phyloP scores from a whole-genome alignment of 2,113 vertebrate species.

The Camarhynchus parvulus region DNA sequence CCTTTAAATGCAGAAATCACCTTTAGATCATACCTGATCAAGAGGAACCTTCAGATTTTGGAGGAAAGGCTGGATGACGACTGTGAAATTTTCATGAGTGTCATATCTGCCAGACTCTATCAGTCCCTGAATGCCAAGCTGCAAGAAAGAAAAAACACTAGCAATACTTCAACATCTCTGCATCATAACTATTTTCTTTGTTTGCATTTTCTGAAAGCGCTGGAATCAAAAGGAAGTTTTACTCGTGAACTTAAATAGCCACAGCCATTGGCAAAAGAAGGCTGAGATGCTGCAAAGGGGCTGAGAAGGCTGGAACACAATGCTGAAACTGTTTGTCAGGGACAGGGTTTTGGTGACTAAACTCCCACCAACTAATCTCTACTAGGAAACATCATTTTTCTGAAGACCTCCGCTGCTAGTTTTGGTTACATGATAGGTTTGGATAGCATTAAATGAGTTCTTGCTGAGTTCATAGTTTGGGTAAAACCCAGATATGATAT shows the following conservation, averaged over 20 bases:
- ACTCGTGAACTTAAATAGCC: neutral
- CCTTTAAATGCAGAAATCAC: neutral
- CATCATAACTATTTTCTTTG: neutral
- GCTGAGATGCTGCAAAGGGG: neutral
- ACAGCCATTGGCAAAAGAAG: neutral
- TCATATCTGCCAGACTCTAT: slow-evolving; percentile 85
- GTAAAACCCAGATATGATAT: neutral
- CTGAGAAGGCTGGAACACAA: neutral
- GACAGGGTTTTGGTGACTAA: neutral
- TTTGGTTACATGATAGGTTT: neutral
- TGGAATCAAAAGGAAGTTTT: neutral
- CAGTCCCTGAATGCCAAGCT: slow-evolving; percentile 78
- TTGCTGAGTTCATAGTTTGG: neutral
- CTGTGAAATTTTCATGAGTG: slow-evolving; percentile 84
- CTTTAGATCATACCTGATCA: slow-evolving; percentile 70
- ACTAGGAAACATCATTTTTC: neutral
- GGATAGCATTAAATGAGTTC: neutral
- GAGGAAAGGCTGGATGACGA: slow-evolving; percentile 87
- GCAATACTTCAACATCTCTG: neutral
- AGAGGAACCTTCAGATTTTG: slow-evolving; percentile 63
- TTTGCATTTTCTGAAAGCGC: neutral
- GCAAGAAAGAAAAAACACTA: neutral
- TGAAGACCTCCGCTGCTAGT: neutral
- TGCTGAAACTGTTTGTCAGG: neutral
- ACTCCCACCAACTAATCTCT: neutral